Conservation (phyloP, 1,140 invertebrate species). For the Leptonema lineaticorne region DNA sequence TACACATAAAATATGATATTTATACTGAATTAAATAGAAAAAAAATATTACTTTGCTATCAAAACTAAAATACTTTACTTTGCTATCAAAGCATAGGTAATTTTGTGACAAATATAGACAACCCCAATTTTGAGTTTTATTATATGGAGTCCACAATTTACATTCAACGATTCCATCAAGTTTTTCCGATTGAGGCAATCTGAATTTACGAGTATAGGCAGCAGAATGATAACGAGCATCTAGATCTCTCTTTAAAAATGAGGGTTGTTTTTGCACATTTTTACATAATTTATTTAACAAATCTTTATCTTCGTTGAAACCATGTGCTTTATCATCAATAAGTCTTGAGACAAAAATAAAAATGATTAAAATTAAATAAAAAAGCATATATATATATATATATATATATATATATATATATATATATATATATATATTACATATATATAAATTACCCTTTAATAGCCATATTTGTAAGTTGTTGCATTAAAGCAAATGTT, state of each 20-base stretch:
- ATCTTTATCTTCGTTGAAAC: constrained; percentile 82
- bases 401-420: neutral
- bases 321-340: constrained; percentile 79
- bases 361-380: neutral
- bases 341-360: constrained; percentile 58
- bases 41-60: constrained; percentile 7
- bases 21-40: neutral
- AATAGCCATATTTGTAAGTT: constrained; percentile 95
- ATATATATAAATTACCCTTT: constrained; percentile 64
- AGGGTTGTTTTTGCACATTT: constrained; percentile 83
- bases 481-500: constrained; percentile 89
- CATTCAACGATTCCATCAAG: constrained; percentile 90
- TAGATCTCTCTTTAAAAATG: constrained; percentile 89
- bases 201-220: constrained; percentile 79
- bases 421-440: neutral
- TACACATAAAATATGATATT: neutral
- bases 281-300: constrained; percentile 79
- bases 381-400: neutral
- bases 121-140: constrained; percentile 88
- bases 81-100: constrained; percentile 95
- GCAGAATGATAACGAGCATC: constrained; percentile 92
- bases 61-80: constrained; percentile 59
- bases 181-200: constrained; percentile 85
- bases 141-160: constrained; percentile 93
- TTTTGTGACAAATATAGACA: constrained; percentile 90